Base-by-base conservation (phyloP, 2,888 invertebrate species). In the Diploptera punctata region DNA sequence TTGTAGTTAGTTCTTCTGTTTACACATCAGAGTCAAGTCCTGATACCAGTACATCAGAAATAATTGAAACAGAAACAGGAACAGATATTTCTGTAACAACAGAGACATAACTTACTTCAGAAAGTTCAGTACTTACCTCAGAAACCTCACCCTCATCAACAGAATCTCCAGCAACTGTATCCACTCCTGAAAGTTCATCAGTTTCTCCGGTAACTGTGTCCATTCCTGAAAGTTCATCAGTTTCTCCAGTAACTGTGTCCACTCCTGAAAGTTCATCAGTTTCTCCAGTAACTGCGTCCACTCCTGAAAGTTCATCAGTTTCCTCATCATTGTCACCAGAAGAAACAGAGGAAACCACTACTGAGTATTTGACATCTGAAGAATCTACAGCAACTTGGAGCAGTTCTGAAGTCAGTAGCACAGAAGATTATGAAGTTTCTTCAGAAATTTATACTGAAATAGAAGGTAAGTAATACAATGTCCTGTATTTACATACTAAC, bases 261-360 rank as follows among this genome's bases (percentile, higher is more conserved):
- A 73, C 73, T n/a, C 76, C 77, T 3, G 76, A 68, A 68, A 29
- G 44, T 29, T 60, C 60, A 57, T 7, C 33, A 7, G 33, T 33
- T 5, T 33, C 33, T 33, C 10, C 33, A n/a, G n/a, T 54, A 43
- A 67, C 38, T 21, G 24, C 67, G 13, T 65, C 70, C 44, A 57
- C 21, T 47, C 61, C 72, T 67, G 67, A 74, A 67, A 72, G 3
- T 69, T 24, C 62, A 49, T 52, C 72, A 68, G 52, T 73, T 21
- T 43, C 65, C 21, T 49, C 68, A 52, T 24, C 24, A 52, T 52
- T 24, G n/a, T 29, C 57, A 29, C 0, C 47, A 13, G 67, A 49
- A 1, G 44, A 43, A n/a, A 19, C 18, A 13, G 57, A 60, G n/a
- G 31, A 16, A 9, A 33, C 24, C 29, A 60, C 18, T 18, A n/a